Conservation (phyloP, 1,140 invertebrate species). For the Drosophila sulfurigaster region DNA sequence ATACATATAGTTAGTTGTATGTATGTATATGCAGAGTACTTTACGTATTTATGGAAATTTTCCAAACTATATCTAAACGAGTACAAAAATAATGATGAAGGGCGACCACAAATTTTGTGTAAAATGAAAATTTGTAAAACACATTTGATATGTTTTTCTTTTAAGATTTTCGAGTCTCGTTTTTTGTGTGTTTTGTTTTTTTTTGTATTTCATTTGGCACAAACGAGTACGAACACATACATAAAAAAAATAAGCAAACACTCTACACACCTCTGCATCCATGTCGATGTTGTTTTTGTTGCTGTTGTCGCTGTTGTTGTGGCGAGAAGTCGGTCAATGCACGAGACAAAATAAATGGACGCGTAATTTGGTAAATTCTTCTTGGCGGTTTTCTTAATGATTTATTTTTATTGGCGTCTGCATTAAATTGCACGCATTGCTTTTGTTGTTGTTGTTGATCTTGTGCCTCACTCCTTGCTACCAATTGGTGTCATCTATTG, state of each 20-base stretch:
- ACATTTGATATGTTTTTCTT: background rate
- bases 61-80: background rate
- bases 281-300: conserved; percentile 48
- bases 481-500: conserved; percentile 41
- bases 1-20: too few relatives aligned
- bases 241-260: conserved; percentile 5
- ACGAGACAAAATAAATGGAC: conserved; percentile 50
- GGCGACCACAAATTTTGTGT: background rate
- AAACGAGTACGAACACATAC: conserved; percentile 7
- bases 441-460: conserved; percentile 6
- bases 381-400: conserved; percentile 56
- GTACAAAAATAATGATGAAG: background rate
- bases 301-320: conserved; percentile 36
- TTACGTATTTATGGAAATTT: background rate
- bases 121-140: conserved; percentile 16
- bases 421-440: conserved; percentile 23
- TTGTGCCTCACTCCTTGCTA: conserved; percentile 15
- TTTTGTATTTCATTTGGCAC: conserved; percentile 18
- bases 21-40: too few relatives aligned
- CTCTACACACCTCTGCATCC: conserved; percentile 76
- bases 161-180: too few relatives aligned
- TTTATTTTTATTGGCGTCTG: conserved; percentile 67
- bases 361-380: conserved; percentile 53
- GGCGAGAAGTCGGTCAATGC: conserved; percentile 69
- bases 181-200: background rate